Evolutionary conservation across 2,888 invertebrate species (phyloP), one percentile per base, ranked within the genome.

Genomic region (Amiota communis): DNA sequence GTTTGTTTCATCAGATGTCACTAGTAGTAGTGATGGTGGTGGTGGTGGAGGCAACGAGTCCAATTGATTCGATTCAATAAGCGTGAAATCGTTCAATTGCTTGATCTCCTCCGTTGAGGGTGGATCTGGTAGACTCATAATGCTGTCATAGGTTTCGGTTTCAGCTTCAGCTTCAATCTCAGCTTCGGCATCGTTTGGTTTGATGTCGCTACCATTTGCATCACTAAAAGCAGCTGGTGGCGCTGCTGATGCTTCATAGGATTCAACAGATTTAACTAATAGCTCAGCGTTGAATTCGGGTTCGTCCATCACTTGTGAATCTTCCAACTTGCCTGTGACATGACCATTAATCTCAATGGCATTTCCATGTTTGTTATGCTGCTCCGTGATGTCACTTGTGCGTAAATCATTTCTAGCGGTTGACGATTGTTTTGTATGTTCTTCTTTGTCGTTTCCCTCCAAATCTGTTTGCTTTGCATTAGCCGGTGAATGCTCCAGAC

Each of bases 31-130:
- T 36, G 56, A 20, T 3, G 68, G 74, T 23, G 88, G 88, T 65
- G 90, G 89, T 63, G 90, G 90, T 73, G 90, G 90, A 65, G 89
- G 89, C 71, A 89, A 82, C 20, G 89, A 89, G 75, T 90, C 90
- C 81, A 89, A 78, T 78, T 89, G 89, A 76, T 83, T 88, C 70
- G 83, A 84, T 64, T 89, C 88, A 73, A 86, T 79, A 69, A 85
- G 79, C 70, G 84, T 82, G 65, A 85, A 85, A 70, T 89, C 88
- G 75, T 85, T 86, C 76, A 89, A 79, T 81, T 89, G 85, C 64
- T 88, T 89, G 65, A 89, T 89, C 79, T 89, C 89, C 72, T 89
- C 89, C 17, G 80, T 87, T 70, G 89, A 85, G 72, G 90, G 90
- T 72, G 90, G 90, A 72, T 88, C 90, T 47, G 90, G 90, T 67